phyloP scores from a whole-genome alignment of 2,888 invertebrate species.

The Troides helena region DNA sequence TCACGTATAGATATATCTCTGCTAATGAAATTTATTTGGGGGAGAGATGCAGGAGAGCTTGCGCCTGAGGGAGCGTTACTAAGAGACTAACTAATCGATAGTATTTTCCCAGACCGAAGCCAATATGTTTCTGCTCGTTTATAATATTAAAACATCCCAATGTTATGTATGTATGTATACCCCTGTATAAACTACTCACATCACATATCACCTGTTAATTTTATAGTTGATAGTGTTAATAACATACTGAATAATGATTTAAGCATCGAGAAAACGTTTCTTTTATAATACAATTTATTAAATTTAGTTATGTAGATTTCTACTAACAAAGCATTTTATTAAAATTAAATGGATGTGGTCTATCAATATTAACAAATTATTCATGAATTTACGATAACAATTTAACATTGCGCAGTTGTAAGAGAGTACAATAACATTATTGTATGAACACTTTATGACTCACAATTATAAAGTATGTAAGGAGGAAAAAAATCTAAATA shows the following conservation, averaged over 20 bases:
- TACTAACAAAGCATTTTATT: neutral
- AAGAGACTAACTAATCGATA: conserved; percentile 61
- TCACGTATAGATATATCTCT: conserved; percentile 6
- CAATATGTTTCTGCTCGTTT: conserved; percentile 19
- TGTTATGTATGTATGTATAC: no score
- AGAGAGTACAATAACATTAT: conserved; percentile 13
- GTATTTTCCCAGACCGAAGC: conserved; percentile 39
- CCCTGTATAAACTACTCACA: neutral
- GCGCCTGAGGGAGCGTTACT: conserved; percentile 54
- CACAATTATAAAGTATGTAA: conserved; percentile 10
- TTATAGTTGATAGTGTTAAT: neutral
- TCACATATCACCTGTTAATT: neutral
- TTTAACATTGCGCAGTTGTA: conserved; percentile 14
- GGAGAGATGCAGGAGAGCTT: conserved; percentile 53
- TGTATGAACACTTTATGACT: conserved; percentile 13
- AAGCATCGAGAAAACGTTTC: neutral
- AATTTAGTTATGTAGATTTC: neutral
- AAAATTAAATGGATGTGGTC: neutral
- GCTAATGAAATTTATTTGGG: conserved; percentile 30
- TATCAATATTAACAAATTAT: neutral
- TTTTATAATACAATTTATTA: neutral
- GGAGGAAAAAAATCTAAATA: neutral
- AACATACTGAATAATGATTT: neutral
- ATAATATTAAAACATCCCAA: neutral
- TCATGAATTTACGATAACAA: conserved; percentile 20